A percentile compares a stretch with the other conserved stretches of the same genome.
Evolutionary conservation across 2,113 vertebrate genomes (phyloP).

Genomic region (Suricata suricatta): DNA sequence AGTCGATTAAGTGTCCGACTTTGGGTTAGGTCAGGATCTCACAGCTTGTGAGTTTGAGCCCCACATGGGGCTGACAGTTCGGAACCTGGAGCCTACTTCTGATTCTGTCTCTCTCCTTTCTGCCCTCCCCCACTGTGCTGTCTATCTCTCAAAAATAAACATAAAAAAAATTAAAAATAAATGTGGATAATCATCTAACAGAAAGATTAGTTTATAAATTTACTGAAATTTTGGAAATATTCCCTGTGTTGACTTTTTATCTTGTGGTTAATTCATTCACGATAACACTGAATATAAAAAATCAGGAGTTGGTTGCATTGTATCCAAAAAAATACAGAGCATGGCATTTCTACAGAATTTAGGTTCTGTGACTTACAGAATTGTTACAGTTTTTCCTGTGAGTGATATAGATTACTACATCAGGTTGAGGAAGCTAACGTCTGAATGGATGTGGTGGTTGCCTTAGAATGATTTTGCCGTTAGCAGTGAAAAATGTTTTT

Average conservation of each 20-base stretch:
- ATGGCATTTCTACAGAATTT: conserved; percentile 59
- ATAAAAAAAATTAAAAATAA: background rate
- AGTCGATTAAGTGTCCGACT: too few species aligned
- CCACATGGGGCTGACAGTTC: too few species aligned
- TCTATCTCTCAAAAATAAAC: too few species aligned
- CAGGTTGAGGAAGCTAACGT: conserved; percentile 81
- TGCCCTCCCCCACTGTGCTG: too few species aligned
- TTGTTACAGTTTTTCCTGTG: conserved; percentile 75
- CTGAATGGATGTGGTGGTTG: conserved; percentile 83
- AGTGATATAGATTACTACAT: conserved; percentile 78
- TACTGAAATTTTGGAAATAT: conserved; percentile 31
- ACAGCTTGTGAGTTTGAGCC: too few species aligned
- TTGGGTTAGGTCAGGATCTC: too few species aligned
- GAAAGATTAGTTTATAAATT: background rate
- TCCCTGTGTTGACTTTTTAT: background rate
- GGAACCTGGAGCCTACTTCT: too few species aligned
- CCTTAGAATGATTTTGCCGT: conserved; percentile 84
- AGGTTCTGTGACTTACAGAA: conserved; percentile 46
- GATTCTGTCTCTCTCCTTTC: too few species aligned
- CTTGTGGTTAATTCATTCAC: background rate
- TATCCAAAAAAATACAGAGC: conserved; percentile 43
- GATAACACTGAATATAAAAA: conserved; percentile 2
- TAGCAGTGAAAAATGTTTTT: conserved; percentile 90
- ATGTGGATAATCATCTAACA: background rate
- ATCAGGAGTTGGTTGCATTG: conserved; percentile 41